Conservation (phyloP, 2,113 vertebrate genomes). For the Corythornis vintsioides region DNA sequence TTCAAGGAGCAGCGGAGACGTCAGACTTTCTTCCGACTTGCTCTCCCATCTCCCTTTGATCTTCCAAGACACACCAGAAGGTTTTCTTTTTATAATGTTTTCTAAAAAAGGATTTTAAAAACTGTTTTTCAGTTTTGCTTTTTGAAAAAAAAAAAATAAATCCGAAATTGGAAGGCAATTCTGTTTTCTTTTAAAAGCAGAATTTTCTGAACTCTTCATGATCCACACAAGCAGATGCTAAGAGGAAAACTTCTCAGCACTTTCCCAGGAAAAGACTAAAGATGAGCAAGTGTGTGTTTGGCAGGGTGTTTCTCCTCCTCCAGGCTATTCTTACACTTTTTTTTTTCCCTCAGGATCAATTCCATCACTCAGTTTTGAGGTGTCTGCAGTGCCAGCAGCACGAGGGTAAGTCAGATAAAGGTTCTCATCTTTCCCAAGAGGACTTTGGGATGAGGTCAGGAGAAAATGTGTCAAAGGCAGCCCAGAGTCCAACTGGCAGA, state of each 20-base stretch:
- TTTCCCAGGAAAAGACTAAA: not conserved
- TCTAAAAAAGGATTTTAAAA: not conserved
- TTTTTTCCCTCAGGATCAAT: not conserved
- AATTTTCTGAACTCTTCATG: not conserved
- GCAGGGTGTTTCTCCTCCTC: not conserved
- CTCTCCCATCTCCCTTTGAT: slow-evolving; percentile 3
- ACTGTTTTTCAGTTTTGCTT: not conserved
- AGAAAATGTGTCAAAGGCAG: not conserved
- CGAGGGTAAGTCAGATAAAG: not conserved
- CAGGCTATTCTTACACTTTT: not conserved
- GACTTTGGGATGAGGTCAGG: not conserved
- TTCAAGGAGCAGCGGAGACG: not conserved
- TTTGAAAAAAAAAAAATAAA: not conserved
- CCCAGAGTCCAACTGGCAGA: not conserved
- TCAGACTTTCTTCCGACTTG: not conserved
- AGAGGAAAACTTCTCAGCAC: not conserved
- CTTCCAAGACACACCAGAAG: not conserved
- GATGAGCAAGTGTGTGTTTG: not conserved
- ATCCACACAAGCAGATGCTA: not conserved
- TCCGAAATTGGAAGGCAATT: not conserved
- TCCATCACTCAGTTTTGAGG: not conserved
- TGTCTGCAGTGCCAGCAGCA: not conserved
- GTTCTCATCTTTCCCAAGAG: not conserved
- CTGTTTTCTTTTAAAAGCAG: not conserved
- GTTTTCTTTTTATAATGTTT: not conserved